phyloP scores from a whole-genome alignment of 2,888 invertebrate species.

The Pocota personata region DNA sequence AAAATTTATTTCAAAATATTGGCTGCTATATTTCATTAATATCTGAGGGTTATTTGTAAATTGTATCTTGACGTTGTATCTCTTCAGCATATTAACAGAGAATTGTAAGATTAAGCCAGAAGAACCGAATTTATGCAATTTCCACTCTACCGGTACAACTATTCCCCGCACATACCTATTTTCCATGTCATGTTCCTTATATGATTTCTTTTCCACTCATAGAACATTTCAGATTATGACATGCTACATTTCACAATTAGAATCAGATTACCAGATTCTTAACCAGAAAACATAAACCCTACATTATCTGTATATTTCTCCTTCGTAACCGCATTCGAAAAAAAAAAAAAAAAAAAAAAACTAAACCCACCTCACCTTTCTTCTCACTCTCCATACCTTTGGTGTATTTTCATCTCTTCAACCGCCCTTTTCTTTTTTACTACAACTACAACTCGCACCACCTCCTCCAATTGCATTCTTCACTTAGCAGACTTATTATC shows the following conservation, averaged over 20 bases:
- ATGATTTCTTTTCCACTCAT: neutral
- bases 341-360: neutral
- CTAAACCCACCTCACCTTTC: constrained; percentile 2
- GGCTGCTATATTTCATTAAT: too few species aligned
- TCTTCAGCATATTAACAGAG: too few species aligned
- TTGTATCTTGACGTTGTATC: too few species aligned
- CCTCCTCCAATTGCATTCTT: constrained; percentile 70
- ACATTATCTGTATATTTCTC: constrained; percentile 9
- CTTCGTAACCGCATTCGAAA: constrained; percentile 29
- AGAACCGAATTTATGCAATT: neutral
- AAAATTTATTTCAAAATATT: too few species aligned
- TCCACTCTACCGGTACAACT: neutral
- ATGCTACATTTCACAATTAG: constrained; percentile 47
- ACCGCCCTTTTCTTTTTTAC: constrained; percentile 43
- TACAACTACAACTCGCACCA: constrained; percentile 16
- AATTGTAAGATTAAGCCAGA: too few species aligned
- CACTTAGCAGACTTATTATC: constrained; percentile 73
- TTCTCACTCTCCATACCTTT: neutral
- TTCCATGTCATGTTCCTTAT: neutral
- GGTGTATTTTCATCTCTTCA: constrained; percentile 49
- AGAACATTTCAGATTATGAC: constrained; percentile 13
- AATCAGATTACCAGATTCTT: constrained; percentile 37
- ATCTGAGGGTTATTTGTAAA: too few species aligned
- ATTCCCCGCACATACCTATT: neutral
- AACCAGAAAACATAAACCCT: constrained; percentile 45